Evolutionary conservation across 2,888 invertebrate genomes (phyloP), one percentile per base, ranked within the genome.

Genomic region (Selenia dentaria): DNA sequence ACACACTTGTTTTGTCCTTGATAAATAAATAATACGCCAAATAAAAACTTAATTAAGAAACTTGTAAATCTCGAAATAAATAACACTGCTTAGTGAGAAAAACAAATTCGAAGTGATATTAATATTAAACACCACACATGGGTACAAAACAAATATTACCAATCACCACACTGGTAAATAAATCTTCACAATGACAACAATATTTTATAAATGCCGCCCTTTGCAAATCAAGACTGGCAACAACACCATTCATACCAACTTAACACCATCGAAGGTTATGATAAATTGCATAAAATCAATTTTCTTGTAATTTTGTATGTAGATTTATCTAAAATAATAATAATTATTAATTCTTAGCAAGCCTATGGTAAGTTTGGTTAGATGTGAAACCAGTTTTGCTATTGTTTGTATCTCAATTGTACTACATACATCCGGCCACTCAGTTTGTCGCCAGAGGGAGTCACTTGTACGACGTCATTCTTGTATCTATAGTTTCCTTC

Each of bases 401-500:
- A 0, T 33, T 22, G 11, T 52, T 51, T 61, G 51, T 55, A 51
- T 44, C 58, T 78, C 70, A 78, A 77, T 62, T 64, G 70, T 64
- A 59, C 54, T 63, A 66, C 58, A 72, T 63, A 66, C 58, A 72
- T 86, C 84, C 83, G 84, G 81, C 73, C 65, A 62, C 66, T 38
- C 61, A 73, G 73, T 70, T 70, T 46, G 63, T 70, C 87, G 75
- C 83, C 70, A 83, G 89, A 63, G 79, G 79, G 85, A 88, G 88
- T 83, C 74, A 72, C 75, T 73, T 62, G 77, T 80, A 78, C 81
- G 76, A 86, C 86, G 88, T 90, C 89, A 87, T 82, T 87, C 83
- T 84, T 84, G 89, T 89, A 87, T 89, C 83, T 88, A 83, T 87
- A 88, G 85, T 88, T 88, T 87, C 91, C 88, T 91, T 90, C 91